These are phyloP conservation scores for Drosophila mayaguana DNA, from an alignment of 2,888 invertebrate species.

Conservation along the genomic window DNA sequence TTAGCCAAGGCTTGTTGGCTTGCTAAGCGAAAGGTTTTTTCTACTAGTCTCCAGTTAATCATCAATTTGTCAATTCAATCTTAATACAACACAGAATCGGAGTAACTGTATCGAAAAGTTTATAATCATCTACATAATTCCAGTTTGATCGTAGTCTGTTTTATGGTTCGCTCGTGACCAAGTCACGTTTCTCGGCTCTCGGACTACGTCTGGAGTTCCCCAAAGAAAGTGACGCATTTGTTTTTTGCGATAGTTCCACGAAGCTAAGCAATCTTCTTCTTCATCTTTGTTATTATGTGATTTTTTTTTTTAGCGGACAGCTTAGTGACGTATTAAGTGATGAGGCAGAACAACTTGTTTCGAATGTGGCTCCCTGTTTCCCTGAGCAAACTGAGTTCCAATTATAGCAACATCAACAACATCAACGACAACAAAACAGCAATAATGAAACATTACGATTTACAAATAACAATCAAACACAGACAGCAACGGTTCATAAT, in stretches of 20 bases:
- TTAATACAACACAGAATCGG: background rate
- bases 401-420: constrained; percentile 11
- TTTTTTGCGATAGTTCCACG: constrained; percentile 14
- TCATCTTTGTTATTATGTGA: constrained; percentile 5
- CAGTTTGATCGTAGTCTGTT: background rate
- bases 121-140: background rate
- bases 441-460: constrained; percentile 39
- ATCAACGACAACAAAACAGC: constrained; percentile 14
- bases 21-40: background rate
- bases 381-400: constrained; percentile 33
- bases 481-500: constrained; percentile 2
- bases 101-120: too few species aligned
- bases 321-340: constrained; percentile 31
- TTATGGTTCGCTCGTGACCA: constrained; percentile 16
- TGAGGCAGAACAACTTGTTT: constrained; percentile 26
- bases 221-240: constrained; percentile 69
- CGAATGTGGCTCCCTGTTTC: constrained; percentile 32
- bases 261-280: constrained; percentile 2
- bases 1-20: background rate
- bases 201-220: constrained; percentile 22
- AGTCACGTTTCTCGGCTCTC: constrained; percentile 61
- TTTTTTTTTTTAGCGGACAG: constrained; percentile 35
- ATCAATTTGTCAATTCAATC: background rate
- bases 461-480: constrained; percentile 43
- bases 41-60: background rate